These are phyloP conservation scores for Solenopsis invicta DNA, from an alignment of 1,140 invertebrate species.

Conservation along the genomic window DNA sequence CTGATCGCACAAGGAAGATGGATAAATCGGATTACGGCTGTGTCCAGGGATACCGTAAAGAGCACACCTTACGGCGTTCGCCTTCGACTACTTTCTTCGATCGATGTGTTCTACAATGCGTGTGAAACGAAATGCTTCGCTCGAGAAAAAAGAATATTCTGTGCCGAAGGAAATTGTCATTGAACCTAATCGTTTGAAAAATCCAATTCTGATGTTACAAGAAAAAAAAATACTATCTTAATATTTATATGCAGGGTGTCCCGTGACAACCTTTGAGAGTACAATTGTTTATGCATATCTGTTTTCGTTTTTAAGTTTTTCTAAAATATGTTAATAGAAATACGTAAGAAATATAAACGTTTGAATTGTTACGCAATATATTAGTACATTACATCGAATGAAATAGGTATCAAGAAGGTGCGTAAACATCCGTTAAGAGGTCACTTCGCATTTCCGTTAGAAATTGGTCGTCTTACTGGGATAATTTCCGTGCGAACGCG, in stretches of 20 bases:
- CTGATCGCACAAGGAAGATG: slow-evolving; percentile 61
- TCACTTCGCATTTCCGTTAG: slow-evolving; percentile 6
- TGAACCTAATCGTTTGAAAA: not conserved
- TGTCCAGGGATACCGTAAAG: slow-evolving; percentile 54
- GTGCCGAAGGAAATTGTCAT: not conserved
- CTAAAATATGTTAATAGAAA: not conserved
- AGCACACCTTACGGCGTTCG: slow-evolving; percentile 45
- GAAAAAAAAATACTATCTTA: not conserved
- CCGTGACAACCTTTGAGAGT: no score
- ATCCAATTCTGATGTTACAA: not conserved
- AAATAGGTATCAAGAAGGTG: not conserved
- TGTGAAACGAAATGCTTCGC: not conserved
- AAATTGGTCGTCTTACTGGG: slow-evolving; percentile 19
- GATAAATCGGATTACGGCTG: slow-evolving; percentile 75
- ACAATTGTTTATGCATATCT: no score
- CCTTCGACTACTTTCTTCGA: slow-evolving; percentile 57
- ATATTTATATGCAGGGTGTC: not conserved
- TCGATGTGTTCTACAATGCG: slow-evolving; percentile 36
- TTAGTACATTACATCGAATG: not conserved
- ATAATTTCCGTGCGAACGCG: slow-evolving; percentile 47
- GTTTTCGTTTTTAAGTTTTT: not conserved
- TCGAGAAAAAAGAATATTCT: not conserved
- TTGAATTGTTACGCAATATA: not conserved
- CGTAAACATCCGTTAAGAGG: slow-evolving; percentile 11
- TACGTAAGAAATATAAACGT: not conserved